These are phyloP conservation scores for Colaptes auratus DNA, from an alignment of 2,113 vertebrate species.

Conservation along the genomic window DNA sequence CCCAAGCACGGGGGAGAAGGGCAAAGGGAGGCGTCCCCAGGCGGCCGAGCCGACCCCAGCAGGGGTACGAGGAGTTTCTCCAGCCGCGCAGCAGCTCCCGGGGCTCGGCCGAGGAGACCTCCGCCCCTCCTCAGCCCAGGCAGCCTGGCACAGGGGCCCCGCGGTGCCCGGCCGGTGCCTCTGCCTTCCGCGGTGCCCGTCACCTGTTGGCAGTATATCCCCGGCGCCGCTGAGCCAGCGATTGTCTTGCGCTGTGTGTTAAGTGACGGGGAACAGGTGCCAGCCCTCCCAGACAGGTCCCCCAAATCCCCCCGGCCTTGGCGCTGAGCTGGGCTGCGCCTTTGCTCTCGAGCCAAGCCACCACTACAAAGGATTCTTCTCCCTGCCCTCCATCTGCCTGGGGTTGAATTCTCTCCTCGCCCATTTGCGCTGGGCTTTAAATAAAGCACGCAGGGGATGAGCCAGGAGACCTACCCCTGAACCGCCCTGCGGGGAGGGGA, in stretches of 20 bases:
- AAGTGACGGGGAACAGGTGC: conserved; percentile 64
- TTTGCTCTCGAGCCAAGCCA: conserved; percentile 61
- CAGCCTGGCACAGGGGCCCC: not conserved
- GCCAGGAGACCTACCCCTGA: not conserved
- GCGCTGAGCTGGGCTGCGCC: not conserved
- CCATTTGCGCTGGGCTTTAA: conserved; percentile 31
- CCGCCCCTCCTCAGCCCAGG: not conserved
- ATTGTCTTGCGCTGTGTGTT: conserved; percentile 49
- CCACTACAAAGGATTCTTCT: conserved; percentile 64
- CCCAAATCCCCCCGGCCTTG: conserved; percentile 43
- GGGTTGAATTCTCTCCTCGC: conserved; percentile 48
- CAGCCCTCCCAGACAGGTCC: conserved; percentile 51
- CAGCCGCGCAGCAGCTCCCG: not conserved
- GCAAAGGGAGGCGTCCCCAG: not conserved
- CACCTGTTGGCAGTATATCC: conserved; percentile 60
- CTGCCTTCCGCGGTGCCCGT: not conserved
- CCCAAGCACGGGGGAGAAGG: not conserved
- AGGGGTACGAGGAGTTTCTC: not conserved
- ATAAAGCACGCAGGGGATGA: not conserved
- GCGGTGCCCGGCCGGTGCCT: not conserved
- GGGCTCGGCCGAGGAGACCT: not conserved
- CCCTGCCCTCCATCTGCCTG: conserved; percentile 30
- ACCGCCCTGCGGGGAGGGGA: not conserved
- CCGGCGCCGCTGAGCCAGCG: conserved; percentile 47
- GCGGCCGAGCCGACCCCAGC: not conserved